Base-by-base conservation (phyloP, 2,888 invertebrate genomes). In the Tetramorium bicarinatum region DNA sequence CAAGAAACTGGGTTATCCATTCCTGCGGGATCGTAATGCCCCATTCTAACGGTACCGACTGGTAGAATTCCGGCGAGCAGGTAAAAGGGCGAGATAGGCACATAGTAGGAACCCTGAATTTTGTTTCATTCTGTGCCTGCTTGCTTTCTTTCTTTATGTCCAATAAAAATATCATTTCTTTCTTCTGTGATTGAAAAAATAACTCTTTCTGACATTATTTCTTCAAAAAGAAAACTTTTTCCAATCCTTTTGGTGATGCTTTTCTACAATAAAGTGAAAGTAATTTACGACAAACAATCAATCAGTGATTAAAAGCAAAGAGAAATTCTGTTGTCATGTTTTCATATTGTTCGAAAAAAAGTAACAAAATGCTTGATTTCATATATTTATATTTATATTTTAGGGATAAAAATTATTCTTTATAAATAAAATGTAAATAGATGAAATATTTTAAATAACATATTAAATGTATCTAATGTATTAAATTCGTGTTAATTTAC, bases 1-100 rank as follows among this genome's bases (percentile, higher is more conserved):
- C 67, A 64, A 66, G 86, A 90, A 91, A 92, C 91, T 91, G 83
- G 91, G 92, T 89, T 92, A 91, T 66, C 41, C 77, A 44, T 67
- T 77, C 76, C 82, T 66, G 21, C n/a, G 54, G 81, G 82, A 84
- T 85, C 82, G 75, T 47, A n/a, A 38, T 49, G 86, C 74, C 62
- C 77, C 87, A 82, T 54, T 85, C 86, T 91, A 91, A 91, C 91
- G 91, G 91, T 82, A 84, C 49, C 44, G 25, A 41, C 44, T 56
- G 11, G 41, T 29, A 54, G 82, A 34, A 75, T 84, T 67, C 11
- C 47, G 9, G 13, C 4, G 38, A 29, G 47, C 89, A 87, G 91
- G 90, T 91, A 90, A 59, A 41, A 74, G 79, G 52, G 59, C 34
- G 56, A 59, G 82, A 81, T 47, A 15, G 47, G 66, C 59, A 87